Percentiles rank a stretch among this genome's conserved stretches.
These are phyloP conservation scores for Hylia prasina DNA, from an alignment of 2,113 vertebrate genomes.

Conservation along the genomic window DNA sequence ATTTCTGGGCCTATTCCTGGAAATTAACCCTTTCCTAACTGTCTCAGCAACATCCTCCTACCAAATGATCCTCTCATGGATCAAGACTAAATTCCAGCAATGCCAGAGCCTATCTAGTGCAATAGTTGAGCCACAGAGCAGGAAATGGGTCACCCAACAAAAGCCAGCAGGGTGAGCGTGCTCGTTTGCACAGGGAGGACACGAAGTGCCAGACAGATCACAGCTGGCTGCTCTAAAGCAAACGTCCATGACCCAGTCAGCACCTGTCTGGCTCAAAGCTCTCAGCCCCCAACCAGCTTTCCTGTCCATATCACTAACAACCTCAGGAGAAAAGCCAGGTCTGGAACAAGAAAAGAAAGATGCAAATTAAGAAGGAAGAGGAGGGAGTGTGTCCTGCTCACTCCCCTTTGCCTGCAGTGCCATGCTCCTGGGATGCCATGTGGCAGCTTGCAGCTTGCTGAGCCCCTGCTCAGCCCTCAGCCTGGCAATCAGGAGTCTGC, in stretches of 20 bases:
- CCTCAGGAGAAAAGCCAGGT: neutral
- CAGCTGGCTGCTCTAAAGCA: neutral
- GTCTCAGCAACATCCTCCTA: neutral
- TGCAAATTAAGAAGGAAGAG: neutral
- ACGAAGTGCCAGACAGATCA: neutral
- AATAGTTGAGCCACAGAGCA: neutral
- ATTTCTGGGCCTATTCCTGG: neutral
- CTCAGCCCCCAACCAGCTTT: neutral
- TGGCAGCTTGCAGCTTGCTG: accelerated
- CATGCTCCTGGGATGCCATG: neutral
- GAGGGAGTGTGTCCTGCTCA: neutral
- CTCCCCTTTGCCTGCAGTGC: neutral
- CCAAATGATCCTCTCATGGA: neutral
- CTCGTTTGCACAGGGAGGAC: slow-evolving; percentile 4
- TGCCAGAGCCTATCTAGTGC: neutral
- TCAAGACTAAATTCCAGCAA: neutral
- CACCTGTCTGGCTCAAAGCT: neutral
- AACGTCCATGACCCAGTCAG: neutral
- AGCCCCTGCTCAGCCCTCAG: neutral
- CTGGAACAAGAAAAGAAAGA: neutral
- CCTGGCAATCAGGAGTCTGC: neutral
- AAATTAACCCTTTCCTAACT: neutral
- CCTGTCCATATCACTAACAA: neutral
- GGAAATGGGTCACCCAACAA: neutral
- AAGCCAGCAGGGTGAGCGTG: neutral